phyloP scores from a whole-genome alignment of 2,797 vertebrate genomes.

The Spondyliosoma cantharus region DNA sequence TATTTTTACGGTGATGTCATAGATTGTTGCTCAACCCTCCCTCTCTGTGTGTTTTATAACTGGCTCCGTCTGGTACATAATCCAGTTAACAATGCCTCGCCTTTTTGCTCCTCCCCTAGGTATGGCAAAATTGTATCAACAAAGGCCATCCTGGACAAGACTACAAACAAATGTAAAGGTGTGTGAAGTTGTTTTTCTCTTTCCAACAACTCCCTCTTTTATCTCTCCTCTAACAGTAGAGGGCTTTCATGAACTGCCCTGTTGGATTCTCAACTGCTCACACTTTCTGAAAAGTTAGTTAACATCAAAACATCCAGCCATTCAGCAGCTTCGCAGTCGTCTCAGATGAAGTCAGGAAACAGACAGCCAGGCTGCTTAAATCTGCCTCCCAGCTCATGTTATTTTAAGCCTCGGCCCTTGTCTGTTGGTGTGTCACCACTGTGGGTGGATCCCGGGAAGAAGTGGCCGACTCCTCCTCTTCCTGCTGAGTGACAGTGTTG shows the following conservation, averaged over 20 bases:
- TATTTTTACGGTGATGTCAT: slow-evolving; percentile 84
- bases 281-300: slow-evolving; percentile 3
- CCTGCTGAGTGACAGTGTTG: slow-evolving; percentile 51
- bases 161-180: slow-evolving; percentile 99
- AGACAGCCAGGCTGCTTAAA: slow-evolving; percentile 66
- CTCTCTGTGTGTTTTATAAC: slow-evolving; percentile 74
- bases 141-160: slow-evolving; percentile 99
- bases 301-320: slow-evolving; percentile 49
- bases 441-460: slow-evolving; percentile 58
- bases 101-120: slow-evolving; percentile 82
- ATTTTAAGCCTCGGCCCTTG: slow-evolving; percentile 70
- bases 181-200: slow-evolving; percentile 61
- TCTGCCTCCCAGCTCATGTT: slow-evolving; percentile 70
- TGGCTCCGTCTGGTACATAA: slow-evolving; percentile 68
- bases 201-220: slow-evolving; percentile 12
- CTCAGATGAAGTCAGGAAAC: slow-evolving; percentile 75
- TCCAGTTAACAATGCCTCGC: slow-evolving; percentile 67
- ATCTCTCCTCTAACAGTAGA: neutral
- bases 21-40: slow-evolving; percentile 78
- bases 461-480: slow-evolving; percentile 52
- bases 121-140: slow-evolving; percentile 99
- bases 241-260: too few relatives aligned
- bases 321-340: slow-evolving; percentile 70
- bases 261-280: neutral
- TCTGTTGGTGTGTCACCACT: slow-evolving; percentile 65